phyloP scores from a whole-genome alignment of 2,797 vertebrate species.

The Macropodus opercularis region DNA sequence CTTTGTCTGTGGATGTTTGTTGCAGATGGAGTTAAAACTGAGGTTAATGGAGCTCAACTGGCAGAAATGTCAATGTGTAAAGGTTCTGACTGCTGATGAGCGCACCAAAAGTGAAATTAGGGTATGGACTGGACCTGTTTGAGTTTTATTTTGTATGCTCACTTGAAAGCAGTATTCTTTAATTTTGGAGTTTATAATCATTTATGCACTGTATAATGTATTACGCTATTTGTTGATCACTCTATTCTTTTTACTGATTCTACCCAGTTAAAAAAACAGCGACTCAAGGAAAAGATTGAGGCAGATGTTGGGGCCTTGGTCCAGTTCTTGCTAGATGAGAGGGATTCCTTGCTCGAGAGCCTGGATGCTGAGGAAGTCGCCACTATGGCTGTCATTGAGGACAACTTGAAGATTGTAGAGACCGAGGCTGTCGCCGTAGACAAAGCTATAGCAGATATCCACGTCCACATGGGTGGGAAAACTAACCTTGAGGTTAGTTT shows the following conservation, averaged over 20 bases:
- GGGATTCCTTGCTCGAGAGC: constrained; percentile 81
- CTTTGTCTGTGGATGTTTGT: constrained; percentile 16
- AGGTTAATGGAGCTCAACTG: constrained; percentile 80
- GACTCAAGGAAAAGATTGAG: constrained; percentile 84
- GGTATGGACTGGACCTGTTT: constrained; percentile 55
- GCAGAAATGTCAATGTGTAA: constrained; percentile 76
- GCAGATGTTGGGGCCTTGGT: constrained; percentile 81
- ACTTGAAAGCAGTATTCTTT: not conserved
- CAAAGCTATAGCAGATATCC: constrained; percentile 76
- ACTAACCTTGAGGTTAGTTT: constrained; percentile 78
- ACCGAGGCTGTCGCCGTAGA: constrained; percentile 68
- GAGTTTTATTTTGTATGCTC: not conserved
- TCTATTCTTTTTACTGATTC: not conserved
- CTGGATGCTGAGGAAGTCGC: constrained; percentile 79
- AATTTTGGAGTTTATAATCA: too few relatives aligned
- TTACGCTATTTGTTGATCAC: not conserved
- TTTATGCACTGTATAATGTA: not conserved
- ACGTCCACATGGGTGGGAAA: constrained; percentile 73
- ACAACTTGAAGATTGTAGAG: constrained; percentile 77
- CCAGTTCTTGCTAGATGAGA: constrained; percentile 84
- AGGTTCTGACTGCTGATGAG: constrained; percentile 73
- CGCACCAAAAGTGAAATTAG: constrained; percentile 74
- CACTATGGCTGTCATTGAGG: constrained; percentile 73
- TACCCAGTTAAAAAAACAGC: constrained; percentile 77
- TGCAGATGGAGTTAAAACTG: constrained; percentile 77